phyloP scores from a whole-genome alignment of 2,113 vertebrate species.

The Tapirus terrestris region DNA sequence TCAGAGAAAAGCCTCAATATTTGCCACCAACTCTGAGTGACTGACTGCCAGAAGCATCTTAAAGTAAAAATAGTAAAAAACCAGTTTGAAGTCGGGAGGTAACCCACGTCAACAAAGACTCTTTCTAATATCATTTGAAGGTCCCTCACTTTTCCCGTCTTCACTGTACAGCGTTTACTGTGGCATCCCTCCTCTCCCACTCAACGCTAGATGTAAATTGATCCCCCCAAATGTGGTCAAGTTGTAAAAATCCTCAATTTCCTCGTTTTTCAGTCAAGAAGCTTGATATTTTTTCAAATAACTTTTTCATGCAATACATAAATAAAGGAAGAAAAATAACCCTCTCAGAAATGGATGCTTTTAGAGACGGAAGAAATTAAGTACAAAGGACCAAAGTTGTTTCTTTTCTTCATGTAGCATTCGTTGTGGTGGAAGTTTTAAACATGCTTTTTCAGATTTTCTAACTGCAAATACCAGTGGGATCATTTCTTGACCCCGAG shows the following conservation, averaged over 20 bases:
- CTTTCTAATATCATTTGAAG: background rate
- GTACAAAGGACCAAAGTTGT: background rate
- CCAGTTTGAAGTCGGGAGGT: background rate
- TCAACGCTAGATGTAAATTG: background rate
- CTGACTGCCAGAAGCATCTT: background rate
- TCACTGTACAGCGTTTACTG: background rate
- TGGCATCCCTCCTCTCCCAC: background rate
- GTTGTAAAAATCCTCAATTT: background rate
- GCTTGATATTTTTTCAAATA: slow-evolving; percentile 8
- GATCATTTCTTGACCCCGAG: background rate
- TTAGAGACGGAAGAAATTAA: background rate
- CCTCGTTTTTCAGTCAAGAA: background rate
- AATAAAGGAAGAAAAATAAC: background rate
- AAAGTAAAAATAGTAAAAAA: background rate
- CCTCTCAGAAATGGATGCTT: background rate
- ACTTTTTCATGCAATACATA: background rate
- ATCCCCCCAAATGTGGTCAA: background rate
- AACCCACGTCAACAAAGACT: background rate
- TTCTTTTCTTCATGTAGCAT: background rate
- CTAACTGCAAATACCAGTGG: background rate
- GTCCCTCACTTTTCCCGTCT: background rate
- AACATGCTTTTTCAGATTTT: background rate
- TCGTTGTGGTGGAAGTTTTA: background rate
- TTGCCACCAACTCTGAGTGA: background rate
- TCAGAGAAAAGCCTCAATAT: background rate